phyloP scores from a whole-genome alignment of 2,888 invertebrate species.

The Leptinotarsa juncta region DNA sequence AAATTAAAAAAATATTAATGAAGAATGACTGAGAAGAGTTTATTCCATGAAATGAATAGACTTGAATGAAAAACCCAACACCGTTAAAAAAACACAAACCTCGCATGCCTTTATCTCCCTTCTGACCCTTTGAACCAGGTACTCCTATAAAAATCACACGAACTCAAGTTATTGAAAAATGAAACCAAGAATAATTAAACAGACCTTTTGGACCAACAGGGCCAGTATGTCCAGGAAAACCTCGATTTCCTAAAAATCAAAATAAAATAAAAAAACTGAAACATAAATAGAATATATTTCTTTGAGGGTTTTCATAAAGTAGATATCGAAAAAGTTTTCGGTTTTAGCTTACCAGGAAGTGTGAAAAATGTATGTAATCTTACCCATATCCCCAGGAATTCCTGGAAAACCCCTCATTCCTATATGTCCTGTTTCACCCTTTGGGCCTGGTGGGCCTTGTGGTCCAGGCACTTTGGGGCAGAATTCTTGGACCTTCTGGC shows the following conservation, averaged over 20 bases:
- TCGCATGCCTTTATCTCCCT: constrained; percentile 25
- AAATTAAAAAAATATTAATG: too few relatives aligned
- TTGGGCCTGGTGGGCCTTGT: constrained; percentile 72
- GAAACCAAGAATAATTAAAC: not conserved
- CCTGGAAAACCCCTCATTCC: constrained; percentile 76
- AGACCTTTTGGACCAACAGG: constrained; percentile 17
- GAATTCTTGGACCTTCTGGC: constrained; percentile 84
- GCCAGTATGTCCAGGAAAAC: constrained; percentile 24
- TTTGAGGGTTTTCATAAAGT: not conserved
- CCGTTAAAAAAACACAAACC: constrained; percentile 1
- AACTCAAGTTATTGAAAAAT: not conserved
- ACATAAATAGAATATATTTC: constrained; percentile 7
- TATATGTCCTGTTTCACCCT: constrained; percentile 76
- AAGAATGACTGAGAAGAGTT: too few relatives aligned
- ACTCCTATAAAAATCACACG: constrained; percentile 20
- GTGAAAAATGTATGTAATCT: not conserved
- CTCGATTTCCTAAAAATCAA: constrained; percentile 16
- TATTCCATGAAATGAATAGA: too few relatives aligned
- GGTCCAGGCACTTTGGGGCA: constrained; percentile 67
- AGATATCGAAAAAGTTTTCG: too few relatives aligned
- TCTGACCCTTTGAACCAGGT: constrained; percentile 34
- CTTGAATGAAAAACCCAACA: too few relatives aligned
- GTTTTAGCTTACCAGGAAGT: too few relatives aligned
- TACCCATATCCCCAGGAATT: constrained; percentile 69
- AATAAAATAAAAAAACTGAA: not conserved